Conservation (phyloP, 2,113 vertebrate genomes). For the Dipodomys ordii region DNA sequence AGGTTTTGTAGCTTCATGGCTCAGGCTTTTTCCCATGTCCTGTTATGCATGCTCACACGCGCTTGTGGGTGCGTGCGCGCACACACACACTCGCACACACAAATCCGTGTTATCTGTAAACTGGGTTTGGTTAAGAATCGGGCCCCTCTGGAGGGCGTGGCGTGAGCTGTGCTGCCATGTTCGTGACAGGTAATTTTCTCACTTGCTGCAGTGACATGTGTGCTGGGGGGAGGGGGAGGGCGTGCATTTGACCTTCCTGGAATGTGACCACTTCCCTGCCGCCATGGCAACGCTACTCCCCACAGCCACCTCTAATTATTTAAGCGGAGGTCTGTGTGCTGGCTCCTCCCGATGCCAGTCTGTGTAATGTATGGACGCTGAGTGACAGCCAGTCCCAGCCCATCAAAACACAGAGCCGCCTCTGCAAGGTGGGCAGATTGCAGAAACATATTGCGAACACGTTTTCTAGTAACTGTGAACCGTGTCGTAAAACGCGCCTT, state of each 20-base stretch:
- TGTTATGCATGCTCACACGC: too few species aligned
- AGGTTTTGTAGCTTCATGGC: fast-evolving
- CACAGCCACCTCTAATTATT: neutral
- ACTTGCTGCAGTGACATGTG: too few species aligned
- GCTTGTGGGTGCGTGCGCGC: too few species aligned
- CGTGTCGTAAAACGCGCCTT: neutral
- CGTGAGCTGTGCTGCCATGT: fast-evolving
- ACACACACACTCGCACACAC: neutral
- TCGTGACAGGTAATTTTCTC: too few species aligned
- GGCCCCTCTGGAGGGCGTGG: neutral
- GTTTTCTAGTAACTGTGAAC: neutral
- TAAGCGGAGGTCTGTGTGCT: neutral
- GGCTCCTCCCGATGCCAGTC: neutral
- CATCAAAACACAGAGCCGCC: slow-evolving; percentile 27
- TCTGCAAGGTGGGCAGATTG: slow-evolving; percentile 50
- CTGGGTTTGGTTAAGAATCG: fast-evolving
- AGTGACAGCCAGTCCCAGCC: neutral
- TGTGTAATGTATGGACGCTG: slow-evolving; percentile 51
- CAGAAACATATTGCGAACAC: slow-evolving; percentile 53
- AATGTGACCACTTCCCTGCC: neutral
- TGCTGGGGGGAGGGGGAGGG: too few species aligned
- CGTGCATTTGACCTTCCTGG: slow-evolving; percentile 10
- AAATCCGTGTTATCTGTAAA: fast-evolving
- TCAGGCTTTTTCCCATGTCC: fast-evolving
- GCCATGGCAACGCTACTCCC: slow-evolving; percentile 55